A percentile compares a stretch with the other conserved stretches of the same genome.
These are phyloP conservation scores for Molorchus minor DNA, from an alignment of 2,888 invertebrate species.

Conservation along the genomic window DNA sequence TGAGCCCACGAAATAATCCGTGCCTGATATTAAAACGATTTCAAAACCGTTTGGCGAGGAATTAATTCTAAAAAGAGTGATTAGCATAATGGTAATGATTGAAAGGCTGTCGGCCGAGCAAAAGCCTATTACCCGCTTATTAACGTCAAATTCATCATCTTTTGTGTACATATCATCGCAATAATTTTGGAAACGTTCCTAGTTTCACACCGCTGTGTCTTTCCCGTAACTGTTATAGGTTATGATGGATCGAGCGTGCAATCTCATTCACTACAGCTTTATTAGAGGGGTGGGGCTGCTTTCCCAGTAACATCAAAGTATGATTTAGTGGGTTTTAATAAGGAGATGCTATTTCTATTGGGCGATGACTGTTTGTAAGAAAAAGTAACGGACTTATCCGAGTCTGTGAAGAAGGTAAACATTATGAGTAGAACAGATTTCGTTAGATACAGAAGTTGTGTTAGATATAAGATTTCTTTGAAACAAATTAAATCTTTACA, in stretches of 20 bases:
- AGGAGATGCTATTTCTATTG: neutral
- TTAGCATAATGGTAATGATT: conserved; percentile 15
- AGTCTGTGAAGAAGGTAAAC: too few relatives aligned
- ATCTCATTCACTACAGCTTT: conserved; percentile 6
- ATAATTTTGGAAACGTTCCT: conserved; percentile 15
- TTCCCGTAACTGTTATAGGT: conserved; percentile 11
- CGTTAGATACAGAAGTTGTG: too few relatives aligned
- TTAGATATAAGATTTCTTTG: too few relatives aligned
- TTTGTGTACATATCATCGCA: conserved; percentile 14
- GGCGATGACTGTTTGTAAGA: neutral
- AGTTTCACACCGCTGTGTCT: conserved; percentile 16
- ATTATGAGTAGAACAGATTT: too few relatives aligned
- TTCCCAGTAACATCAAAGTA: conserved; percentile 14
- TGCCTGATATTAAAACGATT: neutral
- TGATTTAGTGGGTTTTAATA: conserved; percentile 22
- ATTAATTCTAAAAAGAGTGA: neutral
- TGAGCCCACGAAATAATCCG: too few relatives aligned
- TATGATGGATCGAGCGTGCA: conserved; percentile 25
- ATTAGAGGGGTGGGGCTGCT: conserved; percentile 19
- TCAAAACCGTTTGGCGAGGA: neutral
- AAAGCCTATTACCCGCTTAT: conserved; percentile 14
- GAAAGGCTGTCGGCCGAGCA: conserved; percentile 17
- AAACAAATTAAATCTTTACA: too few relatives aligned
- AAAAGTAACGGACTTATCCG: conserved; percentile 19
- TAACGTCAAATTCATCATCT: conserved; percentile 20